Evolutionary conservation across 2,113 vertebrate genomes (phyloP).

Genomic region (Felis chaus): DNA sequence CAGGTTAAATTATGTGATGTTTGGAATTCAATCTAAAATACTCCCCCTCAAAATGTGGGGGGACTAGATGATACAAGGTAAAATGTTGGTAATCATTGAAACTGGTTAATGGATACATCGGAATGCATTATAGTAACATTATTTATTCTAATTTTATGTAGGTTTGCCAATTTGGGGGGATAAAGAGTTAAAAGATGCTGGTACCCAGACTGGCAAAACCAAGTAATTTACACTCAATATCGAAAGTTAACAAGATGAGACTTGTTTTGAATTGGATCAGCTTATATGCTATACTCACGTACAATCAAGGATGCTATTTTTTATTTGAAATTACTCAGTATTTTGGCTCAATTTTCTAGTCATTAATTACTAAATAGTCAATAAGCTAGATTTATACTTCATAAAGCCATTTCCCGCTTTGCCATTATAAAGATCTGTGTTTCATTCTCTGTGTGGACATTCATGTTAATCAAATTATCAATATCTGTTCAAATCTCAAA

Average conservation of each 20-base stretch:
- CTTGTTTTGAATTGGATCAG: background rate
- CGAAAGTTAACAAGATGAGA: background rate
- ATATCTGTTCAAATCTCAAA: slow-evolving; percentile 56
- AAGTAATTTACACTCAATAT: background rate
- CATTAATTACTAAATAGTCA: slow-evolving; percentile 27
- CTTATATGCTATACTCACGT: background rate
- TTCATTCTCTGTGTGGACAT: slow-evolving; percentile 37
- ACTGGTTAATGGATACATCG: background rate
- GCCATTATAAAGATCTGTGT: slow-evolving; percentile 45
- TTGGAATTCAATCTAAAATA: background rate
- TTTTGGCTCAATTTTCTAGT: background rate
- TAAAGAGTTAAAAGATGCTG: background rate
- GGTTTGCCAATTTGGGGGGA: background rate
- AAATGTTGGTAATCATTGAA: background rate
- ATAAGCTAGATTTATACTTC: slow-evolving; percentile 19
- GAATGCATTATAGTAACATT: background rate
- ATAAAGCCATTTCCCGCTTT: slow-evolving; percentile 55
- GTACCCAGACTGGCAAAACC: background rate
- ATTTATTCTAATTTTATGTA: background rate
- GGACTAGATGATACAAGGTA: background rate
- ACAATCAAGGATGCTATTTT: slow-evolving; percentile 5
- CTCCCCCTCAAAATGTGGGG: background rate
- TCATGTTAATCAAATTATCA: slow-evolving; percentile 69
- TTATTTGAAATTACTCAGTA: slow-evolving; percentile 29
- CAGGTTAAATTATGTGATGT: background rate